Evolutionary conservation across 2,888 invertebrate species (phyloP).

Genomic region (Pyrrhia umbra): DNA sequence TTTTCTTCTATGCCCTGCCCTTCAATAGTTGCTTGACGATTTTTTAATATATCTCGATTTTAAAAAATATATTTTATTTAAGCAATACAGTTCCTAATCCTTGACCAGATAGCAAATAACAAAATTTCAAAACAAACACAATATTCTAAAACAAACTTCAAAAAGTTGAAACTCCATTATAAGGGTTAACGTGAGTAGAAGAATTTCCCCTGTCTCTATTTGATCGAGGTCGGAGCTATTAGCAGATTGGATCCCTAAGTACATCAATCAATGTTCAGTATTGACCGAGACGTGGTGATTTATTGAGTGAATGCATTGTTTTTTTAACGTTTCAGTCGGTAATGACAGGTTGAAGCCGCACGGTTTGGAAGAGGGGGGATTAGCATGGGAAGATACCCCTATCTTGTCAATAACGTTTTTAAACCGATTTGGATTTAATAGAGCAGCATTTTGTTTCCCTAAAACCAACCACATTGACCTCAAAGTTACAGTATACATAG

Average conservation of each 20-base stretch:
- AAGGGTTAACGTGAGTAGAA: conserved; percentile 70
- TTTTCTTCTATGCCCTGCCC: too few species aligned
- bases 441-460: too few species aligned
- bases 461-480: too few species aligned
- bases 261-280: conserved; percentile 69
- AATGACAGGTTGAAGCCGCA: conserved; percentile 35
- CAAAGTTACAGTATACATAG: too few species aligned
- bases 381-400: not conserved
- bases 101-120: conserved; percentile 37
- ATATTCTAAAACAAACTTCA: conserved; percentile 39
- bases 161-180: conserved; percentile 68
- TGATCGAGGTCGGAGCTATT: conserved; percentile 73
- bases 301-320: conserved; percentile 69
- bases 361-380: not conserved
- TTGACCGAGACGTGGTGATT: conserved; percentile 64
- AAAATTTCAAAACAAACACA: conserved; percentile 4
- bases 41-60: too few species aligned
- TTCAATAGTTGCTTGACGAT: too few species aligned
- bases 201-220: conserved; percentile 71
- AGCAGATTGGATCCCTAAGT: conserved; percentile 72
- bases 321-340: conserved; percentile 33
- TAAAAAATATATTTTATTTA: too few species aligned
- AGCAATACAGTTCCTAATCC: too few species aligned
- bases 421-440: too few species aligned
- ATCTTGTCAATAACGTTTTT: not conserved